phyloP scores from a whole-genome alignment of 2,888 invertebrate genomes.

The Hetaerina titia region DNA sequence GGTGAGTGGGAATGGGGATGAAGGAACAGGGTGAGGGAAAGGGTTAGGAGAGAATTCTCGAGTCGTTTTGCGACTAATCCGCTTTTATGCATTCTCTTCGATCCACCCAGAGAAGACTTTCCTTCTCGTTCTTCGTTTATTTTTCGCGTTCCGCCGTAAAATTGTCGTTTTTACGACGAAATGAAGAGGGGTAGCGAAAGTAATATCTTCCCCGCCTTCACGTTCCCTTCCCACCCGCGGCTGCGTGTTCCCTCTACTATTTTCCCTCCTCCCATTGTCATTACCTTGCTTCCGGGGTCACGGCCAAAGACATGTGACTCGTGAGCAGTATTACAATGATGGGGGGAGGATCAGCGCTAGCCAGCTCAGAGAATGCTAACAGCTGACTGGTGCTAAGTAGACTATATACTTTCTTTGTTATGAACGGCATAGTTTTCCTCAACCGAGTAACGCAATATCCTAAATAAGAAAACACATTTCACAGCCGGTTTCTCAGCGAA shows the following conservation, averaged over 20 bases:
- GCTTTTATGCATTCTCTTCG: conserved; percentile 29
- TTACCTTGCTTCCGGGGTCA: background rate
- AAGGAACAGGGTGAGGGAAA: too few relatives aligned
- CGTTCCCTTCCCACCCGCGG: background rate
- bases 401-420: too few relatives aligned
- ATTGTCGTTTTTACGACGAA: conserved; percentile 35
- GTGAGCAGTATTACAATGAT: background rate
- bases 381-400: too few relatives aligned
- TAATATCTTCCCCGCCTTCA: background rate
- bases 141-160: conserved; percentile 9
- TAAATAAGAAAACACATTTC: too few relatives aligned
- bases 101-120: conserved; percentile 31
- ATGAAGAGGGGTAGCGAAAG: conserved; percentile 19
- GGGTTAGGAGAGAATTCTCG: background rate
- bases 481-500: too few relatives aligned
- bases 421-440: too few relatives aligned
- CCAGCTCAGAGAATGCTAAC: too few relatives aligned
- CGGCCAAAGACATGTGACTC: background rate
- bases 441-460: too few relatives aligned
- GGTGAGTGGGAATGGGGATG: too few relatives aligned
- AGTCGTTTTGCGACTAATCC: conserved; percentile 39
- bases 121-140: conserved; percentile 23
- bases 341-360: too few relatives aligned
- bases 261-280: background rate
- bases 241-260: too few relatives aligned